phyloP scores from a whole-genome alignment of 2,888 invertebrate genomes.

The Drosophila cognata region DNA sequence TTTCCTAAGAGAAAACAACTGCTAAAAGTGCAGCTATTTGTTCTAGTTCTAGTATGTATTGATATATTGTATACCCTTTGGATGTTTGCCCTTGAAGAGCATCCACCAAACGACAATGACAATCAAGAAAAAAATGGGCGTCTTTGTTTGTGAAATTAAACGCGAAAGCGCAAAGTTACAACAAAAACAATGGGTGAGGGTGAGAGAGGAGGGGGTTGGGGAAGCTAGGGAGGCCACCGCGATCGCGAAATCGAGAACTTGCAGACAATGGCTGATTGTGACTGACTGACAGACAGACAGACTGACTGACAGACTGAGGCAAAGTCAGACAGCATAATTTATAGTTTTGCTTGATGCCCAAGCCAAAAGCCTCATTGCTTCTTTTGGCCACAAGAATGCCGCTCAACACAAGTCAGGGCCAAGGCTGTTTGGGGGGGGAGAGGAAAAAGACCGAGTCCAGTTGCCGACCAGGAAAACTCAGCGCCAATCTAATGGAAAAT shows the following conservation, averaged over 20 bases:
- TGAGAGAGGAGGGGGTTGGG: background rate
- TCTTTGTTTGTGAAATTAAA: slow-evolving; percentile 51
- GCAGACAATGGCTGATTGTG: slow-evolving; percentile 63
- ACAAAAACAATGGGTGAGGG: background rate
- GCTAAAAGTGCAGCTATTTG: background rate
- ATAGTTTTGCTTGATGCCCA: slow-evolving; percentile 47
- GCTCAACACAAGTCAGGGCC: background rate
- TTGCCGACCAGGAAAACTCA: slow-evolving; percentile 37
- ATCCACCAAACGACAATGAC: slow-evolving; percentile 9
- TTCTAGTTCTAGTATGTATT: background rate
- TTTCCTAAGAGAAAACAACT: background rate
- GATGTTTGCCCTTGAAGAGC: background rate
- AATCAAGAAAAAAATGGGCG: slow-evolving; percentile 39
- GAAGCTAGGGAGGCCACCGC: background rate
- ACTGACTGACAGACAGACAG: slow-evolving; percentile 36
- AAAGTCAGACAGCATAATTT: slow-evolving; percentile 59
- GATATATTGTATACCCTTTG: slow-evolving; percentile 21
- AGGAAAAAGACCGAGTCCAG: background rate
- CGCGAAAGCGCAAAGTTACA: slow-evolving; percentile 36
- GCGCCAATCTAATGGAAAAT: slow-evolving; percentile 61
- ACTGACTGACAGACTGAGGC: slow-evolving; percentile 32
- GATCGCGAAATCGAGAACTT: slow-evolving; percentile 64
- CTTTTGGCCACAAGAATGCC: slow-evolving; percentile 17
- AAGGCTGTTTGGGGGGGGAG: background rate
- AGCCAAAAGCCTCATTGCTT: slow-evolving; percentile 30